phyloP scores from a whole-genome alignment of 2,888 invertebrate species.

The Cephus pulcher region DNA sequence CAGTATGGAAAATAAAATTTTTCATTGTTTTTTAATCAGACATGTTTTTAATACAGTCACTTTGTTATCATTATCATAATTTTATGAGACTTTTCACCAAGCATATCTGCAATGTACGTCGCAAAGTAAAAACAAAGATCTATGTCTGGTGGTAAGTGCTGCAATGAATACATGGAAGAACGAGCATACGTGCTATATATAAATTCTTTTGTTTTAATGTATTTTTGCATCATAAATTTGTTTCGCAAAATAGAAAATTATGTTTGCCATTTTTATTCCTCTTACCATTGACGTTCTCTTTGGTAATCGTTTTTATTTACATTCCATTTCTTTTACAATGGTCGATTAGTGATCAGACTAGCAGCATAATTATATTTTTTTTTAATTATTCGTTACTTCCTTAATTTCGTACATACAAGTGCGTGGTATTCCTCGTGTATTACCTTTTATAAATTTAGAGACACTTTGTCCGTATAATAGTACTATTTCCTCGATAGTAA shows the following conservation, averaged over 20 bases:
- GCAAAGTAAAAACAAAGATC: background rate
- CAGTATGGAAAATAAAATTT: background rate
- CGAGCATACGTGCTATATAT: background rate
- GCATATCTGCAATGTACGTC: background rate
- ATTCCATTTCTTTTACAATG: no score
- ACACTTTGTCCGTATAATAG: background rate
- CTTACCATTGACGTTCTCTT: no score
- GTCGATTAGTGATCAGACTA: no score
- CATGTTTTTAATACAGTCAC: background rate
- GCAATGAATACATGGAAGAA: background rate
- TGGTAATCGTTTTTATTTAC: no score
- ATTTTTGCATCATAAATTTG: background rate
- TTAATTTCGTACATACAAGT: background rate
- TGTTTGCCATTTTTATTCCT: background rate
- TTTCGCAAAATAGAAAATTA: background rate
- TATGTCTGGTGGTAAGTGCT: background rate
- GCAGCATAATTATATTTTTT: background rate
- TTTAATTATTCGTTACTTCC: background rate
- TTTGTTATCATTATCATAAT: background rate
- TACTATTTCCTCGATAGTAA: background rate
- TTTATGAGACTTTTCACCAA: background rate
- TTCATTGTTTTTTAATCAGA: background rate
- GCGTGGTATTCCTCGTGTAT: background rate
- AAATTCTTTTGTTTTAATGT: background rate
- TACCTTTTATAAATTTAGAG: background rate